Conservation (phyloP, 2,888 invertebrate species). For the Aspidiotus rigidus region DNA sequence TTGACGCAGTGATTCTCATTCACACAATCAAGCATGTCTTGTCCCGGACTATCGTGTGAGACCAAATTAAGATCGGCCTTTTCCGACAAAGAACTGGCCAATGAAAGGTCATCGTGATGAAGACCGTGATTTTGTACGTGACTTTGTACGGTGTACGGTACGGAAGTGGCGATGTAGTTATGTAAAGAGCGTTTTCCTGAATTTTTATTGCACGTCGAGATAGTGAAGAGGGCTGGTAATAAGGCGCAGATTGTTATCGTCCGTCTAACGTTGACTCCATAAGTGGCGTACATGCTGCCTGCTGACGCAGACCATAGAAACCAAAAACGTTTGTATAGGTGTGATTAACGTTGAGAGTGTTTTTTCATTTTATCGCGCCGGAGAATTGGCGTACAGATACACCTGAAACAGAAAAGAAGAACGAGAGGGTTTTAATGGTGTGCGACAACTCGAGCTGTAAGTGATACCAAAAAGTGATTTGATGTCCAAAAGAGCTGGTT, state of each 20-base stretch:
- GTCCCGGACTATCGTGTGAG: conserved; percentile 9
- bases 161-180: conserved; percentile 35
- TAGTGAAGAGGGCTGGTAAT: background rate
- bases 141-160: conserved; percentile 35
- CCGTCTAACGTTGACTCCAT: conserved; percentile 28
- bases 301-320: conserved; percentile 22
- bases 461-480: no score
- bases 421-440: background rate
- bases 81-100: conserved; percentile 7
- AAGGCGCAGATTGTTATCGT: conserved; percentile 25
- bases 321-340: conserved; percentile 12
- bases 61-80: conserved; percentile 19
- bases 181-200: conserved; percentile 28
- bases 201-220: conserved; percentile 1
- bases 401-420: conserved; percentile 9
- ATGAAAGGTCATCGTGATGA: conserved; percentile 5
- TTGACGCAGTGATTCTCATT: conserved; percentile 31
- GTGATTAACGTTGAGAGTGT: conserved; percentile 13
- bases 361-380: conserved; percentile 27
- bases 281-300: conserved; percentile 30
- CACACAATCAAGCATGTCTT: conserved; percentile 17
- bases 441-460: no score
- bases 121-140: conserved; percentile 34
- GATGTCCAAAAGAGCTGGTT: no score
- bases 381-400: conserved; percentile 7